These are phyloP conservation scores for Palaemon carinicauda DNA, from an alignment of 1,140 invertebrate species.

Conservation along the genomic window DNA sequence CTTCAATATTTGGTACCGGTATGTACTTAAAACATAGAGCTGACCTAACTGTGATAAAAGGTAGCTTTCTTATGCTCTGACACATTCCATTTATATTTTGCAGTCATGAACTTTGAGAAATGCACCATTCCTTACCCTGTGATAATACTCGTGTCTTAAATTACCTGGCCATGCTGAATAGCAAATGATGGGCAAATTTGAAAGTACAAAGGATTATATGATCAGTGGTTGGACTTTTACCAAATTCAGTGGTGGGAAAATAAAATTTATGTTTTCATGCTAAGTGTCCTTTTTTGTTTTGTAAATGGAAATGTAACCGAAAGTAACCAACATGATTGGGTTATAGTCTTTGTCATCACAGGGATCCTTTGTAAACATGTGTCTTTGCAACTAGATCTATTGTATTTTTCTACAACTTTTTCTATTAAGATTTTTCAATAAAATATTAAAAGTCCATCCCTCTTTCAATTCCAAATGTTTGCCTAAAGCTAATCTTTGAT, in stretches of 20 bases:
- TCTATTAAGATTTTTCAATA: slow-evolving; percentile 48
- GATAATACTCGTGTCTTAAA: slow-evolving; percentile 46
- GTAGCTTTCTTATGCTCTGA: slow-evolving; percentile 41
- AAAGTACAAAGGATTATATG: background rate
- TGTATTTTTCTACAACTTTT: slow-evolving; percentile 48
- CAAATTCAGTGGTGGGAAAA: too few species aligned
- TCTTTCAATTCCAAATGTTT: background rate
- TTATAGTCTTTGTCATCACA: background rate
- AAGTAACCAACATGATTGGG: too few species aligned
- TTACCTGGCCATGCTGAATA: background rate
- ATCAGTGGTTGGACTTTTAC: background rate
- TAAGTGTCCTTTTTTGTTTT: too few species aligned
- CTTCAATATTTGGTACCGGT: slow-evolving; percentile 21
- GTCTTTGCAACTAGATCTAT: slow-evolving; percentile 22
- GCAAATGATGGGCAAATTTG: background rate
- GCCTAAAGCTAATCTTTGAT: background rate
- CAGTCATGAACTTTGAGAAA: background rate
- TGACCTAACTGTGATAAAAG: slow-evolving; percentile 40
- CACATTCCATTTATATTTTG: slow-evolving; percentile 35
- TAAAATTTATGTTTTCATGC: too few species aligned
- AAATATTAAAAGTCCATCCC: slow-evolving; percentile 15
- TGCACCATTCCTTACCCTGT: slow-evolving; percentile 39
- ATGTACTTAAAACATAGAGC: slow-evolving; percentile 16
- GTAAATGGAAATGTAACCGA: too few species aligned
- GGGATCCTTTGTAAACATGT: background rate